Evolutionary conservation across 64 coral and sea anemone genomes (phyloP), one percentile per base, ranked within the genome.

Genomic region (Orbicella faveolata): DNA sequence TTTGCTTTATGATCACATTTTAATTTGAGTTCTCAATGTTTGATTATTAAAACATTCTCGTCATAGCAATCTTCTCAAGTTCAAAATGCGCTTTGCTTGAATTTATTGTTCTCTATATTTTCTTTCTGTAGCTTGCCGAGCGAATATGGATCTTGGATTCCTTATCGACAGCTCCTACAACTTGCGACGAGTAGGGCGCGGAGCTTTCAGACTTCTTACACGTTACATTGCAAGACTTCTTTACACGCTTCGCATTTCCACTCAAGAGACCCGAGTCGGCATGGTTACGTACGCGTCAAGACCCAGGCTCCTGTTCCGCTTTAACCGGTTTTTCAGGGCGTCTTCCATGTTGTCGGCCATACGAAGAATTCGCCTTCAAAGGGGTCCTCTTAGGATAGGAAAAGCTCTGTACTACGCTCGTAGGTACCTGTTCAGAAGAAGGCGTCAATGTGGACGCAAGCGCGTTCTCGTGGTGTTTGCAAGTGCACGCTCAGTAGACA

Each of bases 101-200:
- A 12, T 15, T 1, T 80, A 30, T 80, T 25, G 20, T 51, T 10
- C 8, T 9, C 41, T 21, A 2, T 52, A 12, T 75, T 34, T 63
- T 79, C 44, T 44, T 73, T 74, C 17, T 78, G 17, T 52, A 97
- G 95, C 83, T 53, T 94, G 88, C 75, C 77, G 69, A 52, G 89
- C 84, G 66, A 77, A 90, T 36, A 76, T 97, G 87, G 92, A 97
- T 41, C 84, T 97, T 59, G 95, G 77, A n/a, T 88, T 97, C 59
- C 79, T 94, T 19, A 91, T 97, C 52, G 95, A 97, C 44, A 87
- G 80, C 0, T 96, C 94, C 34, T 83, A 68, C 35, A 84, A 76
- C 77, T 69, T 94, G 5, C 48, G 83, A 41, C 81, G 64, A 76
- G 63, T 87, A 0, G 92, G 92, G 11, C 75, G 15, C 18, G 79